Evolutionary conservation across 2,113 vertebrate genomes (phyloP).

Genomic region (Mobula hypostoma): DNA sequence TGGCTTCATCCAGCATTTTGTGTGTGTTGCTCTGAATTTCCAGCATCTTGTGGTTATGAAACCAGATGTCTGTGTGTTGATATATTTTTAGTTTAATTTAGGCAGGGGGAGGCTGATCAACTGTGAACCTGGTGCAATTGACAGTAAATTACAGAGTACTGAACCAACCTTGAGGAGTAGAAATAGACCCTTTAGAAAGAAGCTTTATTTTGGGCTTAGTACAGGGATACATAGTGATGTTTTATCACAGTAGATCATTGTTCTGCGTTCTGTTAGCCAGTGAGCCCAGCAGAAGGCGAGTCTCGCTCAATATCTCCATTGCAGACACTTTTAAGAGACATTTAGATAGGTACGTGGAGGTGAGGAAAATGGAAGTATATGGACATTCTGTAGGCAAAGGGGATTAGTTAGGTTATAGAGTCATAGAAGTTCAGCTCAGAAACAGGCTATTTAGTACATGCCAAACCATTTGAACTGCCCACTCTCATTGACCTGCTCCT

Average conservation of each 20-base stretch:
- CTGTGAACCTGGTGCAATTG: neutral
- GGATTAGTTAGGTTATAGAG: too few relatives aligned
- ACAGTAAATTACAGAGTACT: neutral
- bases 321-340: too few relatives aligned
- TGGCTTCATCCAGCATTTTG: too few relatives aligned
- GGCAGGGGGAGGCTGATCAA: neutral
- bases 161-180: neutral
- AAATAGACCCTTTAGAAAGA: constrained; percentile 14
- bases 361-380: too few relatives aligned
- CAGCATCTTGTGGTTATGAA: neutral
- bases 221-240: neutral
- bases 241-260: neutral
- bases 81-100: neutral
- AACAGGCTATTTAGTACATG: too few relatives aligned
- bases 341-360: too few relatives aligned
- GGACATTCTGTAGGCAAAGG: too few relatives aligned
- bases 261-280: neutral
- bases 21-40: too few relatives aligned
- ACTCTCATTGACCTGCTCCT: too few relatives aligned
- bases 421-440: too few relatives aligned
- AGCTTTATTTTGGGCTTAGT: neutral
- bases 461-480: too few relatives aligned
- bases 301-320: too few relatives aligned
- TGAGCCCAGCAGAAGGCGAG: neutral
- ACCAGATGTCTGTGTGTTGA: neutral